These are phyloP conservation scores for Atherinosoma microstoma DNA, from an alignment of 2,797 vertebrate species.

Conservation along the genomic window DNA sequence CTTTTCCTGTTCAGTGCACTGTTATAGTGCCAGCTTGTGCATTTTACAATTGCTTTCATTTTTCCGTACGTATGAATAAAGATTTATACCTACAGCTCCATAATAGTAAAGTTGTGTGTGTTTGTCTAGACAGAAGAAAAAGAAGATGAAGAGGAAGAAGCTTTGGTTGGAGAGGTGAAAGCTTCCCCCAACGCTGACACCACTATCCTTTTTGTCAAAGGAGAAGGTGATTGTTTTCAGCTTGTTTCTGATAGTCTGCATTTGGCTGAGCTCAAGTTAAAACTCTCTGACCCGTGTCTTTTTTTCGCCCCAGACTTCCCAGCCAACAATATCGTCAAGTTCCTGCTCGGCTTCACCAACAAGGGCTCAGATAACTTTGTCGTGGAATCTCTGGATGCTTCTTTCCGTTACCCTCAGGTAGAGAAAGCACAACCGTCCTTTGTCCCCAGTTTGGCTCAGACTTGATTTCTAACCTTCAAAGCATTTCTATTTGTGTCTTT, in stretches of 20 bases:
- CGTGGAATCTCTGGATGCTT: constrained; percentile 94
- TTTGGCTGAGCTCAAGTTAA: rapidly evolving
- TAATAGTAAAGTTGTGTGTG: not conserved
- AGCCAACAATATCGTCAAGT: constrained; percentile 97
- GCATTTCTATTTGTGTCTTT: not conserved
- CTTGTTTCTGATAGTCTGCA: not conserved
- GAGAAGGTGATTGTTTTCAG: constrained; percentile 88
- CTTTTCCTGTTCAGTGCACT: no score
- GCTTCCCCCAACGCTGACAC: constrained; percentile 97
- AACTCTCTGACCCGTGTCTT: not conserved
- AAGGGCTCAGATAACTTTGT: constrained; percentile 94
- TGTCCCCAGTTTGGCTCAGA: no score
- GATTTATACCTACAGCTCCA: not conserved
- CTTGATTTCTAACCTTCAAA: not conserved
- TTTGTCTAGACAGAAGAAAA: constrained; percentile 91
- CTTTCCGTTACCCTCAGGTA: constrained; percentile 93
- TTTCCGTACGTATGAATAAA: not conserved
- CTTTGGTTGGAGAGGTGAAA: constrained; percentile 90
- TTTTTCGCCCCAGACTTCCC: constrained; percentile 88
- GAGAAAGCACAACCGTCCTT: rapidly evolving
- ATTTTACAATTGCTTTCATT: not conserved
- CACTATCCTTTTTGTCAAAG: constrained; percentile 97
- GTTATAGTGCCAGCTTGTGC: no score
- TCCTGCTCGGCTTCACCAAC: constrained; percentile 96
- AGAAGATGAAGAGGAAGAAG: constrained; percentile 90